phyloP scores from a whole-genome alignment of 2,113 vertebrate species.

The Tetraodon nigroviridis region DNA sequence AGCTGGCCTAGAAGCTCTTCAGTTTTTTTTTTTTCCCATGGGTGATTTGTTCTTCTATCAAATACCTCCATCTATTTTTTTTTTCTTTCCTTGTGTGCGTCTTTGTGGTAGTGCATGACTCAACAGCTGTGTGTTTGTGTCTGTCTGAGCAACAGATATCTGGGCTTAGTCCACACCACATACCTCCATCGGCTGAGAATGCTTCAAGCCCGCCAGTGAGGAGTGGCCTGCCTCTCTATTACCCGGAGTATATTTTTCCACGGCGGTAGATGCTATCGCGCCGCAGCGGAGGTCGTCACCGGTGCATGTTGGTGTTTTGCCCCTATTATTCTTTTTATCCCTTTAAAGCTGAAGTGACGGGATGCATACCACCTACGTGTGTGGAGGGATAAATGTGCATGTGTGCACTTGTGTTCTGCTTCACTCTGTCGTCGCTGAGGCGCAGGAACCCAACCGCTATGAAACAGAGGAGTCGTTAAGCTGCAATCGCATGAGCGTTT shows the following conservation, averaged over 20 bases:
- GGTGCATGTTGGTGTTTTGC: constrained; percentile 57
- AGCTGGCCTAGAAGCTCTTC: neutral
- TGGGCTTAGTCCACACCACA: constrained; percentile 58
- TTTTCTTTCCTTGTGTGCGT: constrained; percentile 12
- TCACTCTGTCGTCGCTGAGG: constrained; percentile 29
- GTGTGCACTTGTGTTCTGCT: constrained; percentile 1
- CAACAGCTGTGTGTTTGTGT: constrained; percentile 44
- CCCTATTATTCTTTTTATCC: constrained; percentile 48
- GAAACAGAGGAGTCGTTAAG: constrained; percentile 8
- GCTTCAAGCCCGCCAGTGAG: constrained; percentile 50
- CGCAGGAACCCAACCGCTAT: constrained; percentile 32
- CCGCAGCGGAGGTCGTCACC: constrained; percentile 39
- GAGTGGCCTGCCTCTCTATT: neutral
- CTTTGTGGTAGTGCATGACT: constrained; percentile 14
- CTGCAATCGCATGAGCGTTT: constrained; percentile 14
- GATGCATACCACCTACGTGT: constrained; percentile 7
- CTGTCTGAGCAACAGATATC: constrained; percentile 53
- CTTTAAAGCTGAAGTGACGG: constrained; percentile 29
- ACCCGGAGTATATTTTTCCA: constrained; percentile 26
- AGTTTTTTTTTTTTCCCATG: constrained; percentile 15
- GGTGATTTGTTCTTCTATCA: constrained; percentile 17
- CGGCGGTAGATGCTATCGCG: constrained; percentile 47
- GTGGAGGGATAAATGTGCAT: constrained; percentile 1
- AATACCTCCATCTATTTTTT: constrained; percentile 5
- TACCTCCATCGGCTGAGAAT: constrained; percentile 57